A percentile compares a stretch with the other conserved stretches of the same genome.
Evolutionary conservation across 2,113 vertebrate genomes (phyloP).

Genomic region (Lamprotornis superbus): DNA sequence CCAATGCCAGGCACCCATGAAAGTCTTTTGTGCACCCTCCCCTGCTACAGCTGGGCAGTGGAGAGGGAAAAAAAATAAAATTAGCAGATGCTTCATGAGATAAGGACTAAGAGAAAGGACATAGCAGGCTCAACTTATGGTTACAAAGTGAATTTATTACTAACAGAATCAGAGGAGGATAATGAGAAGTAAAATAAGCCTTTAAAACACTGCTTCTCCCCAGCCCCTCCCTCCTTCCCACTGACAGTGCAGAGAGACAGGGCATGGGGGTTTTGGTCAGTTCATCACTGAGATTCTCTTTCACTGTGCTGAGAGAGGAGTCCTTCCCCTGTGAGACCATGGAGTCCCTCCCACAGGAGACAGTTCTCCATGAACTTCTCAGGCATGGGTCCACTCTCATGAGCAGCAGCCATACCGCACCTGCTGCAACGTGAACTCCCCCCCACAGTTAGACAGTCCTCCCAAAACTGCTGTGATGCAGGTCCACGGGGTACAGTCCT

Average conservation of each 20-base stretch:
- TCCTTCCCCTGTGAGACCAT: neutral
- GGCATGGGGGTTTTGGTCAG: neutral
- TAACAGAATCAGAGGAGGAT: neutral
- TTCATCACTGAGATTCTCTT: neutral
- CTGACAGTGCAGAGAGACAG: neutral
- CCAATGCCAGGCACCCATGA: neutral
- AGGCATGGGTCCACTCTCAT: no score
- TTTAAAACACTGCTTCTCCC: neutral
- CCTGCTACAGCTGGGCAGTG: neutral
- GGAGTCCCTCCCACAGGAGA: neutral
- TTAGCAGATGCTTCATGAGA: fast-evolving
- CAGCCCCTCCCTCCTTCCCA: neutral
- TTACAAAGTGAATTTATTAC: neutral
- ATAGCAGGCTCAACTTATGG: neutral
- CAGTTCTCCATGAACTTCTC: neutral
- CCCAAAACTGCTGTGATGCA: neutral
- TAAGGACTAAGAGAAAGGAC: neutral
- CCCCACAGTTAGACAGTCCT: neutral
- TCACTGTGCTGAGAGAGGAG: neutral
- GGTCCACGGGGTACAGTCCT: neutral
- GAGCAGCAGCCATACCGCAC: neutral
- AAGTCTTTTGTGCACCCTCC: neutral
- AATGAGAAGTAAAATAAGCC: neutral
- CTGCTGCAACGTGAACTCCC: neutral
- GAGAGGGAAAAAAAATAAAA: neutral